Evolutionary conservation across 2,888 invertebrate genomes (phyloP), one percentile per base, ranked within the genome.

Genomic region (Tromatobia lineatoria): DNA sequence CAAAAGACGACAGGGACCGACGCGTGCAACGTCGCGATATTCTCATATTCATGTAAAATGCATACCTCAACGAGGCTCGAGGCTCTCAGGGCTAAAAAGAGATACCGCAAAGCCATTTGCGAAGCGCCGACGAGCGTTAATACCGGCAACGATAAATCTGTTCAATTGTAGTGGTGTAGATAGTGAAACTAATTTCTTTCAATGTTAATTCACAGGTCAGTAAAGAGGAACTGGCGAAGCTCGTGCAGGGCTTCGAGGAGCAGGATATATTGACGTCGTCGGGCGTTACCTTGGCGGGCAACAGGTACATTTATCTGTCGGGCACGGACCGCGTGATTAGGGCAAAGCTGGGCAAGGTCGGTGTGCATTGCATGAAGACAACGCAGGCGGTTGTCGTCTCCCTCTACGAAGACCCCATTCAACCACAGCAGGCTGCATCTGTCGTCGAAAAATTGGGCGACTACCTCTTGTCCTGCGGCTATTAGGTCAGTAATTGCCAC

Each of bases 361-460:
- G 98, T 93, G 97, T 98, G 90, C 98, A 98, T 94, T 98, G 98
- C 97, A 98, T 98, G 98, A 98, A 98, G 95, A 98, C 98, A 94
- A 96, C 96, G 95, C 98, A 98, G 96, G 98, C 98, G 94, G 97
- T 98, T 95, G 98, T 98, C 94, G 97, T 98, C 94, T 97, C 98
- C 95, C 96, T 98, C 94, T 98, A 98, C 94, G 98, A 98, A 96
- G 98, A 98, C 95, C 98, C 98, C 94, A 98, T 98, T 95, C 98
- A 98, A 95, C 98, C 98, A 95, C 98, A 98, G 95, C 98, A 98
- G 95, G 98, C 98, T 94, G 98, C 98, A 95, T 98, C 98, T 92
- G 98, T 98, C 95, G 98, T 98, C 95, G 98, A 98, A 96, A 98
- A 98, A 96, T 96, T 98, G 96, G 98, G 98, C 96, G 98, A 98